These are phyloP conservation scores for Beroe forskalii DNA, from an alignment of 37 sponge, comb jelly and placozoan species.

Conservation along the genomic window DNA sequence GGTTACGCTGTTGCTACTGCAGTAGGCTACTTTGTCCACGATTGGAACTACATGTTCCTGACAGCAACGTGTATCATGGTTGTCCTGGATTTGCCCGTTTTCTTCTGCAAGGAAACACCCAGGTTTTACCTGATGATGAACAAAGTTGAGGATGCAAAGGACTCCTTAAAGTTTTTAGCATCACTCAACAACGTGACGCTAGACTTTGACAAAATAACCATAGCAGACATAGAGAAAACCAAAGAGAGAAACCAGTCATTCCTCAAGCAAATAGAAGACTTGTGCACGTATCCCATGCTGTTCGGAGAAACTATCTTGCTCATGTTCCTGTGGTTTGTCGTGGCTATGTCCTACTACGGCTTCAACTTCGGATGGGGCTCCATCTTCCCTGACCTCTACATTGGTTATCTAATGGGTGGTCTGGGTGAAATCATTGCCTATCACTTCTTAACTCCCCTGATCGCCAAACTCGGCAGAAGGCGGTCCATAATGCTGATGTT, in stretches of 20 bases:
- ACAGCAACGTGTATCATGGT: background rate
- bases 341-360: conserved; percentile 29
- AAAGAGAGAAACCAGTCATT: background rate
- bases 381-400: conserved; percentile 38
- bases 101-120: background rate
- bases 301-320: background rate
- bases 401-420: background rate
- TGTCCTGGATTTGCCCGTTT: background rate
- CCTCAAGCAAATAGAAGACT: background rate
- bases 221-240: background rate
- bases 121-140: background rate
- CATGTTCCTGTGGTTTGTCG: conserved; percentile 35
- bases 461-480: background rate
- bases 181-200: background rate
- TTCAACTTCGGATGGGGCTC: conserved; percentile 51
- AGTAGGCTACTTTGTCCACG: conserved; percentile 5
- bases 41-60: conserved; percentile 41
- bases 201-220: background rate
- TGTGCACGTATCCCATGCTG: background rate
- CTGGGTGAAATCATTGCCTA: background rate
- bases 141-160: background rate
- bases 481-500: background rate
- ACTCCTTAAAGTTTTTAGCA: background rate
- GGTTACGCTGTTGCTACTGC: background rate
- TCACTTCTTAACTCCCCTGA: background rate